Conservation (phyloP, 2,888 invertebrate species). For the Acanthosepion pharaonis region DNA sequence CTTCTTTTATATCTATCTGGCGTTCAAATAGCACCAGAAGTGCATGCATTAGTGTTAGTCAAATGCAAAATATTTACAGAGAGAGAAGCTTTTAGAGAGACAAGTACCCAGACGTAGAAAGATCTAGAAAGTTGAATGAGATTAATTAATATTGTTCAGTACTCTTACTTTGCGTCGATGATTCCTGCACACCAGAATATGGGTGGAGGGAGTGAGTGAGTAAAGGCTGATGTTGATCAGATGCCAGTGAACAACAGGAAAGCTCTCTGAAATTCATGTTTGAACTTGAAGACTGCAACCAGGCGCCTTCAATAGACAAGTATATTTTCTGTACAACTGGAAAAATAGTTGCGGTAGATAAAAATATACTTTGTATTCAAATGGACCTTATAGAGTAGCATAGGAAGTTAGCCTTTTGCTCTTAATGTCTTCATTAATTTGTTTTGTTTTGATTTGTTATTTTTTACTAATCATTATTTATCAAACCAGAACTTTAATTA, state of each 20-base stretch:
- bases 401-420: background rate
- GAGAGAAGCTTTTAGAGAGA: background rate
- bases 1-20: no score
- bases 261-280: slow-evolving; percentile 22
- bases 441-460: background rate
- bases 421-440: background rate
- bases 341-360: background rate
- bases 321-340: slow-evolving; percentile 33
- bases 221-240: background rate
- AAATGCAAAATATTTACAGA: background rate
- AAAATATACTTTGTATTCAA: background rate
- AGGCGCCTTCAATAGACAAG: slow-evolving; percentile 33
- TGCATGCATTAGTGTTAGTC: background rate
- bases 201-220: background rate
- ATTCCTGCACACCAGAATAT: background rate
- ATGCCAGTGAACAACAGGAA: slow-evolving; percentile 33
- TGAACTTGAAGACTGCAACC: background rate
- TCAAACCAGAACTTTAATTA: background rate
- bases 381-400: background rate
- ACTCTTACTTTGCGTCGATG: background rate
- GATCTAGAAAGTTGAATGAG: background rate
- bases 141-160: background rate
- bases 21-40: background rate
- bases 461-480: background rate
- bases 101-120: background rate